A percentile compares a stretch with the other conserved stretches of the same genome.
phyloP scores from a whole-genome alignment of 2,113 vertebrate species.

The Bubo scandiacus region DNA sequence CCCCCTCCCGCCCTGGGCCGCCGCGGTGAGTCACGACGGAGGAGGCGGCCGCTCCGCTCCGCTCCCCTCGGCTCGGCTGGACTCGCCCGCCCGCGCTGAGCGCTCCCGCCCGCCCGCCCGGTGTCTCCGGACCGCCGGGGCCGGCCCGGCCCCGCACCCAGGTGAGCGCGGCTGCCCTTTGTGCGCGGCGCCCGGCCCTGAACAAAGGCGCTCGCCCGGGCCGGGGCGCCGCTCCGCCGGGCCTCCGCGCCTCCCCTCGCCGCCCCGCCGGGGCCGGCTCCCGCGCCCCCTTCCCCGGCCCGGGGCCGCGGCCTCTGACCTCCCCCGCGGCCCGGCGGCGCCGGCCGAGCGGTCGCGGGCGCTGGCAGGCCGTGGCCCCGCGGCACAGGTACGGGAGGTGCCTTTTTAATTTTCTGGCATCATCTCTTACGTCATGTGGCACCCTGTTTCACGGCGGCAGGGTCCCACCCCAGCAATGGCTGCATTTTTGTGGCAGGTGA shows the following conservation, averaged over 20 bases:
- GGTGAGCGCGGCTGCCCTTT: conserved; percentile 11
- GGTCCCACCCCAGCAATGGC: background rate
- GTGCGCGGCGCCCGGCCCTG: background rate
- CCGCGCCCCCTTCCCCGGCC: background rate
- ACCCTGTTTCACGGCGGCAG: background rate
- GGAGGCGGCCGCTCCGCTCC: conserved; percentile 57
- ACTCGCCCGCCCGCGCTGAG: background rate
- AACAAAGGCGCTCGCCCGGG: conserved; percentile 11
- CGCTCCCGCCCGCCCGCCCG: background rate
- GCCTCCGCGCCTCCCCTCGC: background rate
- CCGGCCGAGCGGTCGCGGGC: background rate
- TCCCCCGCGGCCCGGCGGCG: background rate
- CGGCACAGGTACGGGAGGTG: background rate
- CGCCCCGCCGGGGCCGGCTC: background rate
- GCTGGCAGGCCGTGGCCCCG: background rate
- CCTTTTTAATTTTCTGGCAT: background rate
- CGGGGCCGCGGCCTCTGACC: background rate
- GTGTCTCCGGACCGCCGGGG: background rate
- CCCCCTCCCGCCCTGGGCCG: background rate
- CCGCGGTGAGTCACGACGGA: conserved; percentile 73
- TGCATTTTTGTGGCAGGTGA: background rate
- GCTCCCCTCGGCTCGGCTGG: background rate
- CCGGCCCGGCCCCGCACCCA: background rate
- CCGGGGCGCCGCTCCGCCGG: background rate
- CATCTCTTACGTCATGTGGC: background rate